Evolutionary conservation across 2,113 vertebrate genomes (phyloP).

Genomic region (Sceloporus undulatus): DNA sequence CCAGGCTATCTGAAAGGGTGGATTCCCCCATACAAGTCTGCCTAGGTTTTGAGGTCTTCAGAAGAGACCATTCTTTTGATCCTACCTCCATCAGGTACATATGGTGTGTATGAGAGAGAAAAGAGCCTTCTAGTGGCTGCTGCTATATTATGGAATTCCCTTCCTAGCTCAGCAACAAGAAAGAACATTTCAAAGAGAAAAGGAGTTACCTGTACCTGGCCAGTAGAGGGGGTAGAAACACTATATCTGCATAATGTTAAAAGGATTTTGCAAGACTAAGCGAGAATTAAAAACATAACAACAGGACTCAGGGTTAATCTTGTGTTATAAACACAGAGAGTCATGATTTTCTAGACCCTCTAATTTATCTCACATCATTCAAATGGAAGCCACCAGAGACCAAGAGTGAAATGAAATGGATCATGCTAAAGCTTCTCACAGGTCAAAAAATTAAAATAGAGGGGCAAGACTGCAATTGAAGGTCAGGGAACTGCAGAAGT

Average conservation of each 20-base stretch:
- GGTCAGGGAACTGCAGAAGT: background rate
- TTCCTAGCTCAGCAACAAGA: background rate
- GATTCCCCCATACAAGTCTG: too few species aligned
- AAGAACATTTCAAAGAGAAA: background rate
- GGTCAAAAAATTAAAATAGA: background rate
- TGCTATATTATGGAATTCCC: too few species aligned
- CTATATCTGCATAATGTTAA: background rate
- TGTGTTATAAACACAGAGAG: background rate
- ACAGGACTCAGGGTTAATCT: background rate
- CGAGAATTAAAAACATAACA: background rate
- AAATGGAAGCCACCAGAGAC: background rate
- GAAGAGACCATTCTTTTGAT: too few species aligned
- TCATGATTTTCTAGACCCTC: background rate
- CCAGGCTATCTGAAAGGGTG: too few species aligned
- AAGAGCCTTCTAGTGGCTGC: too few species aligned
- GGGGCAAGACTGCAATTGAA: background rate
- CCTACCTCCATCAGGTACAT: too few species aligned
- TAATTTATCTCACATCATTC: background rate
- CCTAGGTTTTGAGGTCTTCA: too few species aligned
- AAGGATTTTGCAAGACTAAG: background rate
- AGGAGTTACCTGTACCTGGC: background rate
- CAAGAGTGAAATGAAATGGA: background rate
- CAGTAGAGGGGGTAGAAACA: conserved; percentile 38
- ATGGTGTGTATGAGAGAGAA: too few species aligned
- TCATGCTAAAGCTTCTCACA: background rate